These are phyloP conservation scores for Cantharis nigra DNA, from an alignment of 2,888 invertebrate species.

Conservation along the genomic window DNA sequence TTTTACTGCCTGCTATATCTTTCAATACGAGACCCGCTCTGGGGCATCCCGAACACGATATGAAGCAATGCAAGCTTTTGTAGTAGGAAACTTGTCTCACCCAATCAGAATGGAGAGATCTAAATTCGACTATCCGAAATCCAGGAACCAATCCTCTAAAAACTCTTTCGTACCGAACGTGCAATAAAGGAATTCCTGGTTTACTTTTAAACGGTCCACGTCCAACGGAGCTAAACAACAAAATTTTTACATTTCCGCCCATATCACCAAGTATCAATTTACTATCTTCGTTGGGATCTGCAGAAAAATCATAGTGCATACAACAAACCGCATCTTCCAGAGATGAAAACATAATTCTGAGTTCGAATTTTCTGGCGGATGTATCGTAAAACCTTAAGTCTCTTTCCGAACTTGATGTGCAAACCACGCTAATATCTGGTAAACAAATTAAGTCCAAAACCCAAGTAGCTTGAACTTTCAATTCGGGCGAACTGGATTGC, in stretches of 20 bases:
- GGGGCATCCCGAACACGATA: slow-evolving; percentile 61
- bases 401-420: slow-evolving; percentile 76
- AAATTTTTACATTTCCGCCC: slow-evolving; percentile 69
- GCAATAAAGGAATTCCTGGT: slow-evolving; percentile 64
- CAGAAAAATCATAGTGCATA: slow-evolving; percentile 66
- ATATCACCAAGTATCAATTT: slow-evolving; percentile 75
- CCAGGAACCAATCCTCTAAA: slow-evolving; percentile 50
- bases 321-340: slow-evolving; percentile 63
- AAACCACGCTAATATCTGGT: slow-evolving; percentile 78
- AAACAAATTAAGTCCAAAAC: slow-evolving; percentile 75
- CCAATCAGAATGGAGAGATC: slow-evolving; percentile 67
- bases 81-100: slow-evolving; percentile 74
- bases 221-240: slow-evolving; percentile 65
- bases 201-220: slow-evolving; percentile 74
- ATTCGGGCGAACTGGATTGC: slow-evolving; percentile 67
- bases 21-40: slow-evolving; percentile 64
- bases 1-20: slow-evolving; percentile 63
- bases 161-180: slow-evolving; percentile 58
- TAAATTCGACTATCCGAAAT: slow-evolving; percentile 54
- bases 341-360: slow-evolving; percentile 71
- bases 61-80: slow-evolving; percentile 66
- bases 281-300: slow-evolving; percentile 62
- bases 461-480: slow-evolving; percentile 65
- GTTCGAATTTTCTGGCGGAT: slow-evolving; percentile 72
- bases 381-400: slow-evolving; percentile 83